A percentile compares a stretch with the other conserved stretches of the same genome.
Conservation (phyloP, 2,888 invertebrate genomes). For the Cryptocephalus moraei region DNA sequence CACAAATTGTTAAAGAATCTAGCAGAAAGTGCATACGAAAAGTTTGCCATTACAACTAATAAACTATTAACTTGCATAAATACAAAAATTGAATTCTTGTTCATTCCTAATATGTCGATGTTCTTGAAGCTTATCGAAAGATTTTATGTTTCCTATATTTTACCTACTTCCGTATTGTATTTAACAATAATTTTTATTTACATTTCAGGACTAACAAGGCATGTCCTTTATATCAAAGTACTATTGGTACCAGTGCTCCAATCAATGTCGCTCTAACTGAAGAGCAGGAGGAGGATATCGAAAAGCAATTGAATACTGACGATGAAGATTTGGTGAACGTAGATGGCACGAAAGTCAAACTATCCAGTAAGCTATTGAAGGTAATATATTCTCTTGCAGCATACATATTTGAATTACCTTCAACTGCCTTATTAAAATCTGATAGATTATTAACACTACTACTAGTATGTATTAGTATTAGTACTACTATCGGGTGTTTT, state of each 20-base stretch:
- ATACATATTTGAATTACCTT: too few species aligned
- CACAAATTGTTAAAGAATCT: too few species aligned
- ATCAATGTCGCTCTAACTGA: constrained; percentile 66
- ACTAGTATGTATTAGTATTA: too few species aligned
- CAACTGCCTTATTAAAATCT: too few species aligned
- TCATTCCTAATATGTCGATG: too few species aligned
- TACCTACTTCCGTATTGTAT: neutral
- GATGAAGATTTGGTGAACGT: constrained; percentile 85
- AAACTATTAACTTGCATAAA: too few species aligned
- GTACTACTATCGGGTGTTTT: too few species aligned
- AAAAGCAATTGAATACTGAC: constrained; percentile 64
- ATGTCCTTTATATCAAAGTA: constrained; percentile 84
- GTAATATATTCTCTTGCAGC: constrained; percentile 31
- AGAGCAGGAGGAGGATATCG: constrained; percentile 73
- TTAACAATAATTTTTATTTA: neutral
- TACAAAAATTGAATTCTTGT: too few species aligned
- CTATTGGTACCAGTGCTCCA: constrained; percentile 39
- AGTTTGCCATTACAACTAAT: too few species aligned
- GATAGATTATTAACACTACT: too few species aligned
- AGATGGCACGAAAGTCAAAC: constrained; percentile 87
- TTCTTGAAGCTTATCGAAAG: too few species aligned
- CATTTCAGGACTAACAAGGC: constrained; percentile 83
- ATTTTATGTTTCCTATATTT: neutral
- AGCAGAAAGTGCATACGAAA: too few species aligned
- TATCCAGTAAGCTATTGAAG: constrained; percentile 80